Conservation (phyloP, 2,888 invertebrate species). For the Anorthoa munda region DNA sequence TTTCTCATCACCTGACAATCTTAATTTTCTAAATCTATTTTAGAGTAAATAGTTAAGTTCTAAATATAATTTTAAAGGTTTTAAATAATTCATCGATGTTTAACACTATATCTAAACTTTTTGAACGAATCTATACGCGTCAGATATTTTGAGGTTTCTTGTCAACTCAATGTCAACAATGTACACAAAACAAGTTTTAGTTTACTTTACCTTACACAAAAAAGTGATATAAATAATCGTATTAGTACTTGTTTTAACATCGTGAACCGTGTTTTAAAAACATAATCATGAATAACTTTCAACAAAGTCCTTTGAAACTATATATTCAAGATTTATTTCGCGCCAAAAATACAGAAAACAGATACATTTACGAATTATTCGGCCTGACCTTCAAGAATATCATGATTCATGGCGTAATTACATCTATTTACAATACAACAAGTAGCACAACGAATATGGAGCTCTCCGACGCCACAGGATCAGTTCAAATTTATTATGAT, state of each 20-base stretch:
- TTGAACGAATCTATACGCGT: conserved; percentile 31
- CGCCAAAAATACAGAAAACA: conserved; percentile 79
- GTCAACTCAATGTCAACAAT: background rate
- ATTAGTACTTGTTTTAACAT: background rate
- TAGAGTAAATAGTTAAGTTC: too few relatives aligned
- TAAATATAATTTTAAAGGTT: too few relatives aligned
- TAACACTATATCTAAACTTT: conserved; percentile 4
- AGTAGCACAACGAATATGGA: conserved; percentile 78
- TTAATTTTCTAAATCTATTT: background rate
- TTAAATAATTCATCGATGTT: too few relatives aligned
- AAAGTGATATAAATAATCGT: background rate
- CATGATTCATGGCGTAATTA: conserved; percentile 85
- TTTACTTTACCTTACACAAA: too few relatives aligned
- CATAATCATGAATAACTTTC: conserved; percentile 68
- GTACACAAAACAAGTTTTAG: conserved; percentile 28
- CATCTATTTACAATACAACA: conserved; percentile 79
- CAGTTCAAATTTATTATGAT: conserved; percentile 83
- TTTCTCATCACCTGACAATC: background rate
- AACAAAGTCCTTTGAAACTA: conserved; percentile 81
- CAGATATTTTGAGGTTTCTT: background rate
- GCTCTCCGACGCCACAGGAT: conserved; percentile 84
- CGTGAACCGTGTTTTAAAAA: conserved; percentile 8
- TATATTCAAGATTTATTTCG: conserved; percentile 87
- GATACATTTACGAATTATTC: conserved; percentile 84
- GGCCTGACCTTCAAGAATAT: conserved; percentile 84